Percentiles rank a stretch among this genome's conserved stretches.
Conservation (phyloP, 1,140 invertebrate species). For the Drosophila willistoni region DNA sequence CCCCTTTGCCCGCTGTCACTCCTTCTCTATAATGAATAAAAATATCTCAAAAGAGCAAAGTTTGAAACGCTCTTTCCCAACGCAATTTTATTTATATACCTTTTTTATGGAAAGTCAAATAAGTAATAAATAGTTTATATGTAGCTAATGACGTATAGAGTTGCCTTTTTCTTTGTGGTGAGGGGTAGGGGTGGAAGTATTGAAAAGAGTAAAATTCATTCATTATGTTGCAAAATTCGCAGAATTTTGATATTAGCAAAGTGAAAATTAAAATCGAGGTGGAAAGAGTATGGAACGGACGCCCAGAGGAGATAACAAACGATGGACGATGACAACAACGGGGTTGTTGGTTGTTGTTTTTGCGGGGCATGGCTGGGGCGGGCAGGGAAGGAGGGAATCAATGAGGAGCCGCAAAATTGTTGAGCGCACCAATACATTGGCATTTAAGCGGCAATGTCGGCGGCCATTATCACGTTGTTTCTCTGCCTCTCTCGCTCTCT, state of each 20-base stretch:
- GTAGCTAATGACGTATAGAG: constrained; percentile 11
- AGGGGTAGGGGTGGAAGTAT: too few species aligned
- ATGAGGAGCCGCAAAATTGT: constrained; percentile 30
- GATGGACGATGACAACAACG: constrained; percentile 35
- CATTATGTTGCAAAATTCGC: constrained; percentile 26
- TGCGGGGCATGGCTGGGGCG: too few species aligned
- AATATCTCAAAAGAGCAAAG: constrained; percentile 11
- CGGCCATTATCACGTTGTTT: constrained; percentile 61
- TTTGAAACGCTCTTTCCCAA: constrained; percentile 5
- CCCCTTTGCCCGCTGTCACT: background rate
- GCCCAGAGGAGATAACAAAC: constrained; percentile 54
- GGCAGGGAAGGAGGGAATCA: background rate
- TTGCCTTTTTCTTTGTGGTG: background rate
- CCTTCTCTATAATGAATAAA: background rate
- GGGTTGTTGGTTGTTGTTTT: too few species aligned
- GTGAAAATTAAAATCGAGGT: constrained; percentile 11
- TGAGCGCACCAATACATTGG: constrained; percentile 67
- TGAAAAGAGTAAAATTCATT: constrained; percentile 43
- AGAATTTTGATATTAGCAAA: constrained; percentile 43
- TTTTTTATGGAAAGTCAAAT: constrained; percentile 7
- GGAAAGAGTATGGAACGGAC: constrained; percentile 54
- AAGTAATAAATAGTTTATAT: constrained; percentile 9
- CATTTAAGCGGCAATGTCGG: constrained; percentile 41
- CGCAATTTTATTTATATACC: background rate
- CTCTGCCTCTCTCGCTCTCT: constrained; percentile 1